These are phyloP conservation scores for Miichthys miiuy DNA, from an alignment of 2,797 vertebrate genomes.

Conservation along the genomic window DNA sequence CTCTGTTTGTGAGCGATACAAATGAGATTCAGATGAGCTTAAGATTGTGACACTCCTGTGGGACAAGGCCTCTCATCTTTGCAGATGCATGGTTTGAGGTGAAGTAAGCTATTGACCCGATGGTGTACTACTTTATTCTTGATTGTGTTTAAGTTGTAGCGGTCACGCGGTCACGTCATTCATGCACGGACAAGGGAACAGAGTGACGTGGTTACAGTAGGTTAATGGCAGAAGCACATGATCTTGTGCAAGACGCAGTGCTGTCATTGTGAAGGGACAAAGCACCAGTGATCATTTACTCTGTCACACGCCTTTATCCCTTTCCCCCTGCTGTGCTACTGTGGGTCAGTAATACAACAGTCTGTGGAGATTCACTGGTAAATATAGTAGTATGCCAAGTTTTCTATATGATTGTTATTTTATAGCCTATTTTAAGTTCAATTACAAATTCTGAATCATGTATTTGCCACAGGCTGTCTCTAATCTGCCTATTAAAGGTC, in stretches of 20 bases:
- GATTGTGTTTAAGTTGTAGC: constrained; percentile 17
- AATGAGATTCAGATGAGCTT: constrained; percentile 23
- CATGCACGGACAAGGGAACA: constrained; percentile 20
- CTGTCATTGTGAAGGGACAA: constrained; percentile 55
- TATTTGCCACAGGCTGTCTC: neutral
- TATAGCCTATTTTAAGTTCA: neutral
- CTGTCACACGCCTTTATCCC: constrained; percentile 30
- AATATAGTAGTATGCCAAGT: neutral
- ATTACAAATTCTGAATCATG: neutral
- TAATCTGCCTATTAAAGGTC: no score
- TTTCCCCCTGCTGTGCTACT: constrained; percentile 22
- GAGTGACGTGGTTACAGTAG: constrained; percentile 30
- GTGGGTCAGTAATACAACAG: constrained; percentile 35
- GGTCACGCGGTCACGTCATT: neutral
- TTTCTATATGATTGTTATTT: neutral
- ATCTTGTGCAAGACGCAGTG: constrained; percentile 42
- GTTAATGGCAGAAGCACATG: constrained; percentile 59
- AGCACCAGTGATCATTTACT: constrained; percentile 60
- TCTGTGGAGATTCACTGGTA: neutral
- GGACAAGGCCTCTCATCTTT: constrained; percentile 10
- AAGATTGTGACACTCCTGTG: constrained; percentile 36
- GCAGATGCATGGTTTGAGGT: neutral
- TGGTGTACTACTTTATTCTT: neutral
- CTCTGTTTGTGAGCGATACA: constrained; percentile 18
- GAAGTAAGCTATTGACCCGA: neutral